Base-by-base conservation (phyloP, 2,888 invertebrate species). In the Leptura quadrifasciata region DNA sequence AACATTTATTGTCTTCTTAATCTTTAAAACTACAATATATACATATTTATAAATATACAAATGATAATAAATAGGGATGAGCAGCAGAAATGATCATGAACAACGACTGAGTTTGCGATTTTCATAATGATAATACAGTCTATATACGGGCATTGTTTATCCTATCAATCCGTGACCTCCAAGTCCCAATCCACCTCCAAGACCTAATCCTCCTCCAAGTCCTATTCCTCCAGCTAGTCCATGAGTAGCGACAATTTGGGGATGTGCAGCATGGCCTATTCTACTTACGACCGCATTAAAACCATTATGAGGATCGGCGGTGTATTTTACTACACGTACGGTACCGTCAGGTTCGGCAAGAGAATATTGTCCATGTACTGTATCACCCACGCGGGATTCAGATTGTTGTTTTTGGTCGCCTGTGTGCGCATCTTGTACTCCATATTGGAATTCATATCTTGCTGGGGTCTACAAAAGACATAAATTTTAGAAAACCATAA, bases 261-360 rank as follows among this genome's bases (percentile, higher is more conserved):
- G 71, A 47, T 75, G 77, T 27, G 74, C 76, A 27, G 92, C 91
- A 81, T 93, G 93, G 63, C 93, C 93, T 27, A 92, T 90, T 87
- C 92, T 93, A 80, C 92, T 92, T 2, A 94, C 94, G 64, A 93
- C 91, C 20, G 94, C 94, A 85, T 94, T 94, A 90, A 94, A 94
- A 15, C 94, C 94, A 82, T 91, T 92, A 86, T 93, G 93, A 84
- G 93, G 93, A 76, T 87, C 87, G 67, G 87, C 85, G 6, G 86
- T 85, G 72, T 87, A 87, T 74, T 85, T 83, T 8, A 87, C 87
- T 54, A 85, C 81, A 60, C 87, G 81, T 55, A 85, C 82, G 67
- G 86, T 86, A 73, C 87, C 87, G 75, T 87, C 87, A 47, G 87
- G 86, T 82, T 87, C 86, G 1, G 83, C 84, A n/a, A 87, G 61